Evolutionary conservation across 2,888 invertebrate species (phyloP), one percentile per base, ranked within the genome.

Genomic region (Drosophila mimica): DNA sequence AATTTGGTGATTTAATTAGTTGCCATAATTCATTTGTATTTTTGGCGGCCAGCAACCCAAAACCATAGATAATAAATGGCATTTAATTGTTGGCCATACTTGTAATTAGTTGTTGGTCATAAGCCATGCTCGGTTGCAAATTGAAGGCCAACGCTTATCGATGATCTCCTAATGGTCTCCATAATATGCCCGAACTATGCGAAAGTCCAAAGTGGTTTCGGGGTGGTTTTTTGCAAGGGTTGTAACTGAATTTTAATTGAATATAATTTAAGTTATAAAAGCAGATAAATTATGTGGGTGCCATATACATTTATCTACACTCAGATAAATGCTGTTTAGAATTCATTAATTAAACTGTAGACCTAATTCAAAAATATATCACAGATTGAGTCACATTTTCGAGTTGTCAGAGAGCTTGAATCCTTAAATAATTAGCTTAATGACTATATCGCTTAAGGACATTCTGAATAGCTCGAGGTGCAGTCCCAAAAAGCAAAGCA

Each of bases 1-100:
- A 87, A 90, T 90, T 89, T 87, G 83, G 70, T 88, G 90, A 87
- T 87, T 87, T 87, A 87, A 87, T 87, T 87, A 89, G 87, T 80
- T 71, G 74, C 70, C 54, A 88, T 90, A 87, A 87, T 74, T 87
- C 84, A 90, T 83, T 83, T 84, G 25, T 25, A 36, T 68, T 70
- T 81, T 71, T 40, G 36, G 20, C 59, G 68, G 68, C 60, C 70
- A 67, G 60, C 13, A 66, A 60, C 61, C 36, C 62, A 49, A 70
- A 68, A 58, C 68, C 68, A 68, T 79, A 88, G 85, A 86, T 90
- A 90, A 90, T 88, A 79, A 87, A 90, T 88, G 83, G 71, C 74
- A 73, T 83, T 77, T 88, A 88, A 85, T 85, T 89, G 89, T 78
- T 74, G 68, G 38, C 70, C 79, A 65, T 57, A 60, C 64, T 71